Evolutionary conservation across 2,797 vertebrate species (phyloP).

Genomic region (Pantherophis alleghaniensis): DNA sequence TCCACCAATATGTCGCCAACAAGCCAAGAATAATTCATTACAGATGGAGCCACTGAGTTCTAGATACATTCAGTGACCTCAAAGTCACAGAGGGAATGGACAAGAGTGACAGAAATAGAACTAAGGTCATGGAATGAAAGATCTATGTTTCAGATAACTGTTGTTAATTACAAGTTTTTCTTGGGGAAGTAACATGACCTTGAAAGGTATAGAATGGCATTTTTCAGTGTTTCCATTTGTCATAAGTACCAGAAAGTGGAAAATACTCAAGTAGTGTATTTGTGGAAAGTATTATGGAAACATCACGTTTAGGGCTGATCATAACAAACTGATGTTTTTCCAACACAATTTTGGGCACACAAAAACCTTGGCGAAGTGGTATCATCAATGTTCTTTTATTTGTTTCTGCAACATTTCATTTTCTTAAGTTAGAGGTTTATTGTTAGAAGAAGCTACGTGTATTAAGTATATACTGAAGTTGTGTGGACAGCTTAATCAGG

Average conservation of each 20-base stretch:
- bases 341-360: not conserved
- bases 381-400: not conserved
- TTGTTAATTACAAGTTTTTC: constrained; percentile 11
- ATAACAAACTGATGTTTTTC: not conserved
- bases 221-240: constrained; percentile 17
- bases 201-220: constrained; percentile 1
- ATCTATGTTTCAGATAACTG: not conserved
- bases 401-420: not conserved
- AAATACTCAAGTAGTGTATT: constrained; percentile 3
- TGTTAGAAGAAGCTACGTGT: not conserved
- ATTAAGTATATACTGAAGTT: not conserved
- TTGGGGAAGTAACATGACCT: constrained; percentile 13
- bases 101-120: constrained; percentile 13
- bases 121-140: not conserved
- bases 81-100: constrained; percentile 10
- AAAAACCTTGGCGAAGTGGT: not conserved
- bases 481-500: not conserved
- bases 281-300: constrained; percentile 31
- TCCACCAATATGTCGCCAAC: not conserved
- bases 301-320: not conserved
- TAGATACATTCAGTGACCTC: not conserved
- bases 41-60: constrained; percentile 1
- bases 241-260: constrained; percentile 24
- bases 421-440: not conserved
- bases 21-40: not conserved